phyloP scores from a whole-genome alignment of 92 coral and sea anemone genomes.

The Epizoanthus stellaris region DNA sequence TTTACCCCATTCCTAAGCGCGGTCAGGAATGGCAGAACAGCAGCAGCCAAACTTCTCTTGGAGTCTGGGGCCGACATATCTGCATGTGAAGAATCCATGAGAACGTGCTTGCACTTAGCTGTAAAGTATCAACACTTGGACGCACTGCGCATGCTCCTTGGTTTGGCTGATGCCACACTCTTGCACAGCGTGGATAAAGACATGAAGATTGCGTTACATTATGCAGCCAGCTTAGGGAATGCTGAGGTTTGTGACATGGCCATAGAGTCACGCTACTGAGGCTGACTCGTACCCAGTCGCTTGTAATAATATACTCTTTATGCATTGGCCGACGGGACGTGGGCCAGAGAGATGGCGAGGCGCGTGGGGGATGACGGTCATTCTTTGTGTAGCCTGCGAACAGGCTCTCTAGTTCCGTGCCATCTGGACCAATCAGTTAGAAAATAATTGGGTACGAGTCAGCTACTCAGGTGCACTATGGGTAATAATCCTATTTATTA shows the following conservation, averaged over 20 bases:
- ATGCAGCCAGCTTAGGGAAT: slow-evolving; percentile 60
- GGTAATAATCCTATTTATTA: no score
- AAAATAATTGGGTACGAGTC: no score
- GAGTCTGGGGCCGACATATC: slow-evolving; percentile 68
- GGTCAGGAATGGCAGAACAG: slow-evolving; percentile 58
- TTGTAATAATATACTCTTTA: no score
- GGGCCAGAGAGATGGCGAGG: no score
- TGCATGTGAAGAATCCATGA: slow-evolving; percentile 66
- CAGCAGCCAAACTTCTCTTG: slow-evolving; percentile 56
- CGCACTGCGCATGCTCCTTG: slow-evolving; percentile 63
- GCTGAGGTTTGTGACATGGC: slow-evolving; percentile 52
- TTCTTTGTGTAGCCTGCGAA: no score
- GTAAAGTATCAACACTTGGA: slow-evolving; percentile 64
- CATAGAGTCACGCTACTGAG: no score
- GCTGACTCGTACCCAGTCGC: no score
- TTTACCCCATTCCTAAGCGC: slow-evolving; percentile 69
- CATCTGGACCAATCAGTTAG: no score
- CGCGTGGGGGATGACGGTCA: no score
- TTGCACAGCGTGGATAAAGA: slow-evolving; percentile 69
- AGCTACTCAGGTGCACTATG: no score
- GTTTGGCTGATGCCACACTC: slow-evolving; percentile 35
- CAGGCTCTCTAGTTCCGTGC: no score
- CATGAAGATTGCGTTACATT: slow-evolving; percentile 63
- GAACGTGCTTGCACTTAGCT: slow-evolving; percentile 72
- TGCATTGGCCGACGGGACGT: no score